Evolutionary conservation across 1,140 invertebrate species (phyloP), one percentile per base, ranked within the genome.

Genomic region (Ceratina japonica): DNA sequence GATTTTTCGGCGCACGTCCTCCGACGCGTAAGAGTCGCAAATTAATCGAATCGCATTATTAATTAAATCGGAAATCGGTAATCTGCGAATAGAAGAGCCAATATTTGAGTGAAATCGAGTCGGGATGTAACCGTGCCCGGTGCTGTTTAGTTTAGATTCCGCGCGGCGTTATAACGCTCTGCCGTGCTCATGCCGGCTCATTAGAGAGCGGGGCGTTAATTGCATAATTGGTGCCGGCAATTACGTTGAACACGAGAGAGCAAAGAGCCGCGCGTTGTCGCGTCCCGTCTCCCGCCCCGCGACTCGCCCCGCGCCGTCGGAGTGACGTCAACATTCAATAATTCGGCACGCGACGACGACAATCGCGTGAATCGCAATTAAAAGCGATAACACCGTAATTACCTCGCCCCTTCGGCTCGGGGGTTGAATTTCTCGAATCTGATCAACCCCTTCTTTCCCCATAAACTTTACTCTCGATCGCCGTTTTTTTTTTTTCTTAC

Each of bases 311-410:
- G 5, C 37, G 37, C 37, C 37, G 37, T 44, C 10, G 37, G 76
- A 59, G 73, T 90, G 87, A 91, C 89, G 88, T 91, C 89, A 91
- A 79, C 88, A 83, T 85, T 74, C 83, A 90, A 91, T 90, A 90
- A 91, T 90, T 90, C 70, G 88, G 87, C 90, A 91, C 88, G 87
- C 89, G 89, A 90, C 87, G 87, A 87, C 83, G 88, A 87, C 86
- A 87, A 87, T 86, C 85, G 70, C 87, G 80, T 80, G 80, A 86
- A 87, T 90, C 70, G 66, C 85, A 89, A 90, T 90, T 90, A 89
- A 88, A 89, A 86, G 80, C 79, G 81, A 90, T 90, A 89, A 89
- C 88, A 87, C 65, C 68, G 68, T 88, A 89, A 88, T 89, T 88
- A 82, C 49, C 27, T 0, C 7, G 2, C n/a, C 63, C 64, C 75